Evolutionary conservation across 2,113 vertebrate genomes (phyloP).

Genomic region (Scomber scombrus): DNA sequence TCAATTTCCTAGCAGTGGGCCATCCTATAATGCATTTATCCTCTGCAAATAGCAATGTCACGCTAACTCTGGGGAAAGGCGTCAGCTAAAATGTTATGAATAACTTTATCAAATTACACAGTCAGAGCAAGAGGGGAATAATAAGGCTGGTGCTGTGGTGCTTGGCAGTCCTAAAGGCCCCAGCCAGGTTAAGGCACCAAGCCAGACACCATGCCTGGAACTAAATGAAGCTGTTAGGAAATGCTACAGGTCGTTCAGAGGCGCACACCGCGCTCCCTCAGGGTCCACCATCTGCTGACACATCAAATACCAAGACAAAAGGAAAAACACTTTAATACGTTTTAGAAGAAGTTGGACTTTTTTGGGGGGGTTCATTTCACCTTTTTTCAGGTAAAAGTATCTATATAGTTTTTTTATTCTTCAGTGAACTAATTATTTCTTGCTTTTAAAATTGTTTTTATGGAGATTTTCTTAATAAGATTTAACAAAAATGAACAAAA

Average conservation of each 20-base stretch:
- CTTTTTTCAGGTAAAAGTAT: neutral
- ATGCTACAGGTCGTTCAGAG: constrained; percentile 69
- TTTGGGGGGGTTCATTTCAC: neutral
- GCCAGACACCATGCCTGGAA: constrained; percentile 76
- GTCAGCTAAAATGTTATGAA: constrained; percentile 83
- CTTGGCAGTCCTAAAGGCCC: constrained; percentile 61
- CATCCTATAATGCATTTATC: constrained; percentile 83
- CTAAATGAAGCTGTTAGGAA: constrained; percentile 76
- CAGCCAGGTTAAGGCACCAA: constrained; percentile 70
- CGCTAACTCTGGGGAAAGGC: constrained; percentile 76
- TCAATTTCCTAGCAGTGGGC: constrained; percentile 81
- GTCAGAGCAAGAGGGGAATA: constrained; percentile 77
- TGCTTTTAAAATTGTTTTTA: neutral
- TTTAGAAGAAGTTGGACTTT: constrained; percentile 31
- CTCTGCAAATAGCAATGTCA: constrained; percentile 85
- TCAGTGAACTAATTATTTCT: neutral
- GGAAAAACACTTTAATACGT: constrained; percentile 16
- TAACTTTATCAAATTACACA: constrained; percentile 85
- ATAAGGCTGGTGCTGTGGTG: constrained; percentile 67
- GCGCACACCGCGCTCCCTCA: constrained; percentile 13
- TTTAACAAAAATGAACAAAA: no score
- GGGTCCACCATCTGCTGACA: constrained; percentile 50
- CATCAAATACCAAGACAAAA: constrained; percentile 24
- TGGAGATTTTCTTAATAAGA: neutral
- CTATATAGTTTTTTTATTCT: constrained; percentile 1